Conservation (phyloP, 2,797 vertebrate genomes). For the Periophthalmus magnuspinnatus region DNA sequence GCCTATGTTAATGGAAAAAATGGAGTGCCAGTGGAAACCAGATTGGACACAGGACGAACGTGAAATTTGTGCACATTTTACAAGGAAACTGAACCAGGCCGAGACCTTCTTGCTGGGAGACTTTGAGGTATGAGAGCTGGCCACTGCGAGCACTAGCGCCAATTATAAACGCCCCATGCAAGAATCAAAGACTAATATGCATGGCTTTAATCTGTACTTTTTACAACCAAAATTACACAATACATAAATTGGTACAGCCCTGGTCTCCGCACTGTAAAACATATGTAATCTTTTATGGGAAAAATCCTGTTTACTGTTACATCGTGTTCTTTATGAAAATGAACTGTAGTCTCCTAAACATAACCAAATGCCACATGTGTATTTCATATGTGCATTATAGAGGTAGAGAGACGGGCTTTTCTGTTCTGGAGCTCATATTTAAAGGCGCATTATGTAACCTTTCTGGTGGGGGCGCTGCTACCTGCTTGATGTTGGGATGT, state of each 20-base stretch:
- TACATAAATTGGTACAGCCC: background rate
- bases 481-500: too few relatives aligned
- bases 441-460: background rate
- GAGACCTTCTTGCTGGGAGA: background rate
- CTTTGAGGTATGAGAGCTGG: background rate
- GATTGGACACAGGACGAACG: too few relatives aligned
- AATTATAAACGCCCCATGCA: background rate
- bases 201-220: background rate
- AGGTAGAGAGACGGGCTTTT: conserved; percentile 2
- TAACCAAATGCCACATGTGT: conserved; percentile 10
- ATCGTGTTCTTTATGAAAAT: conserved; percentile 6
- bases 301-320: conserved; percentile 13
- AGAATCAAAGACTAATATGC: background rate
- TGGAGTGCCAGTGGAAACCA: too few relatives aligned
- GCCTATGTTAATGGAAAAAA: too few relatives aligned
- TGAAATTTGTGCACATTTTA: too few relatives aligned
- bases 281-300: conserved; percentile 3
- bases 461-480: too few relatives aligned
- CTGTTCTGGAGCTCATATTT: conserved; percentile 28
- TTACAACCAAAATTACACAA: background rate
- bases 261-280: background rate
- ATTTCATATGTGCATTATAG: background rate
- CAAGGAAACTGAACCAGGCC: background rate
- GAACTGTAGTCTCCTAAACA: conserved; percentile 2
- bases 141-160: background rate